Evolutionary conservation across 2,888 invertebrate species (phyloP).

Genomic region (Osmoderma eremita): DNA sequence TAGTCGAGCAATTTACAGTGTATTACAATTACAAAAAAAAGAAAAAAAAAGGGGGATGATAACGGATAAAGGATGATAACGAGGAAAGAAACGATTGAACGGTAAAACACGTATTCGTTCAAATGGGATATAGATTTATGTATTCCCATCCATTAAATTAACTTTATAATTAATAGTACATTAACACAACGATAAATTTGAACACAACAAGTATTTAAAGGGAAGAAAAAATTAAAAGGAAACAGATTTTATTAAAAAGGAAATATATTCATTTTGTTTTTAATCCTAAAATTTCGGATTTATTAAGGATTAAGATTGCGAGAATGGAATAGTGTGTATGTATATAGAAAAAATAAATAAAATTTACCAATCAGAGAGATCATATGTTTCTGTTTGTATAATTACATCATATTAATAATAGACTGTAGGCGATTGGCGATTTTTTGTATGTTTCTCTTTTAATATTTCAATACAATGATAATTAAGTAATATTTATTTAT

Average conservation of each 20-base stretch:
- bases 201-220: constrained; percentile 64
- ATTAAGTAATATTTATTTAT: constrained; percentile 31
- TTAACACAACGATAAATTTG: constrained; percentile 64
- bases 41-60: constrained; percentile 42
- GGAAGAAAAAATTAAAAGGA: no score
- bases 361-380: constrained; percentile 49
- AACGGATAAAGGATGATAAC: constrained; percentile 47
- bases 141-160: constrained; percentile 60
- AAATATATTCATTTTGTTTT: no score
- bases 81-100: constrained; percentile 54
- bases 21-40: constrained; percentile 65
- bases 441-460: constrained; percentile 25
- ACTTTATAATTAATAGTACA: constrained; percentile 29
- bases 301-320: constrained; percentile 7
- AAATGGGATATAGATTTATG: constrained; percentile 62
- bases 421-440: constrained; percentile 39
- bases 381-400: constrained; percentile 39
- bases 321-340: not conserved
- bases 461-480: constrained; percentile 29
- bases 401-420: constrained; percentile 32
- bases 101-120: constrained; percentile 63
- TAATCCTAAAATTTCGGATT: constrained; percentile 38
- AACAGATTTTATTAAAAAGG: constrained; percentile 44
- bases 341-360: constrained; percentile 36
- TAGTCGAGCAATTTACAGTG: constrained; percentile 60